Evolutionary conservation across 2,113 vertebrate genomes (phyloP).

Genomic region (Lepisosteus oculatus): DNA sequence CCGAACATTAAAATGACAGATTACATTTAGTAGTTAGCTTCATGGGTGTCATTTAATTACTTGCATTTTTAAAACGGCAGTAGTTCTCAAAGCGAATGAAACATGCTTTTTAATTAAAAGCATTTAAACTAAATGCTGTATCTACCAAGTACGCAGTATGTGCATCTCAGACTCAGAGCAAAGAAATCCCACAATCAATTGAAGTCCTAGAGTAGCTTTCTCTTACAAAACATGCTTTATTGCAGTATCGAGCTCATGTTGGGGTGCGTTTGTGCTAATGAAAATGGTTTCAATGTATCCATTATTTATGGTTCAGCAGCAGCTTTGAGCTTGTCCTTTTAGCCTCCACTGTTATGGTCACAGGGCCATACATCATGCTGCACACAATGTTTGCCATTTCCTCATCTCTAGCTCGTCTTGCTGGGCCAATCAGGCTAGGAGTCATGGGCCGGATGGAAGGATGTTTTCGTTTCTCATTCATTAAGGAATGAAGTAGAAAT

Average conservation of each 20-base stretch:
- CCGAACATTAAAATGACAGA: too few species aligned
- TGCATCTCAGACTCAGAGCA: too few species aligned
- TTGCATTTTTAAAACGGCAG: neutral
- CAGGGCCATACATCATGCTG: neutral
- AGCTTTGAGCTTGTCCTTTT: constrained; percentile 8
- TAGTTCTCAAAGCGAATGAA: too few species aligned
- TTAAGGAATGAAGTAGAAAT: neutral
- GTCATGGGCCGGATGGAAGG: neutral
- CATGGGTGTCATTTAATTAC: too few species aligned
- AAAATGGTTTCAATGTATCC: neutral
- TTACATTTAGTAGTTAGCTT: too few species aligned
- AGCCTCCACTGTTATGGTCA: neutral
- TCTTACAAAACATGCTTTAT: neutral
- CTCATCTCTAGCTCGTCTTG: neutral
- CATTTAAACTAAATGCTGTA: too few species aligned
- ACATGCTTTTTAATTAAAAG: too few species aligned
- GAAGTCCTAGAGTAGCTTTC: neutral
- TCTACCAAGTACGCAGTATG: too few species aligned
- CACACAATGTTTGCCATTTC: neutral
- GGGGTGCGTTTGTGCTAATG: neutral
- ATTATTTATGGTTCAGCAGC: constrained; percentile 11
- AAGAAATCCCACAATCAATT: too few species aligned
- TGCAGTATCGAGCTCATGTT: neutral
- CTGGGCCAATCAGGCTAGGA: neutral
- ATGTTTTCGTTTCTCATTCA: neutral